Evolutionary conservation across 2,797 vertebrate species (phyloP), one percentile per base, ranked within the genome.

Genomic region (Crossoptilon crossoptilon): DNA sequence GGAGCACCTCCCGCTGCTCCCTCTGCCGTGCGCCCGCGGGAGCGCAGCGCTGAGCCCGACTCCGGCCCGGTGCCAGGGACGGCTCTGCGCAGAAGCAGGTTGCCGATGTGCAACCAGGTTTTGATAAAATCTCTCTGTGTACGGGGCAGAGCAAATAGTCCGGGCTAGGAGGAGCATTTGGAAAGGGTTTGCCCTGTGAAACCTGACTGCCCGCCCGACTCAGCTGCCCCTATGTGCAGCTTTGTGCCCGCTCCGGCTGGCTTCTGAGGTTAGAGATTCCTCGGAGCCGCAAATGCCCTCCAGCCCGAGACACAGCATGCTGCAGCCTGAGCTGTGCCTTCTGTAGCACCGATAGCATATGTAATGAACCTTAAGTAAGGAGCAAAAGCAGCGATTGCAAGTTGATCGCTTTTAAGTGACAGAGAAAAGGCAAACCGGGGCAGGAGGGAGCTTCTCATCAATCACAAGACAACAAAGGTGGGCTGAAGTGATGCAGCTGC

Each of bases 11-110:
- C 75, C 39, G 18, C 56, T 66, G 93, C 96, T 72, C 96, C 91
- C 95, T 95, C 95, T 95, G 94, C 95, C 64, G 86, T 55, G 21
- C 71, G 2, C 41, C 21, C 27, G 37, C 33, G 58, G 88, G 83
- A 94, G 39, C 72, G 49, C 96, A 80, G 71, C 19, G 10, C 39
- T 1, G 22, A 9, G 10, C 4, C 41, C 4, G 1, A 21, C 31
- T 49, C 1, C 18, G 64, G 1, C 37, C 51, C 23, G 4, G 7
- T 14, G 7, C 23, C 48, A 13, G 23, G 12, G 23, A 24, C 12
- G 23, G 48, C 48, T 53, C 77, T 19, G 18, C 19, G 33, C 22
- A 58, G 33, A n/a, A 84, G n/a, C 26, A 39, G 21, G 6, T 5
- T 2, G 21, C 9, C 5, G 3, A 1, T 35, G 10, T 48, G 64